phyloP scores from a whole-genome alignment of 2,113 vertebrate species.

The Otolemur garnettii region DNA sequence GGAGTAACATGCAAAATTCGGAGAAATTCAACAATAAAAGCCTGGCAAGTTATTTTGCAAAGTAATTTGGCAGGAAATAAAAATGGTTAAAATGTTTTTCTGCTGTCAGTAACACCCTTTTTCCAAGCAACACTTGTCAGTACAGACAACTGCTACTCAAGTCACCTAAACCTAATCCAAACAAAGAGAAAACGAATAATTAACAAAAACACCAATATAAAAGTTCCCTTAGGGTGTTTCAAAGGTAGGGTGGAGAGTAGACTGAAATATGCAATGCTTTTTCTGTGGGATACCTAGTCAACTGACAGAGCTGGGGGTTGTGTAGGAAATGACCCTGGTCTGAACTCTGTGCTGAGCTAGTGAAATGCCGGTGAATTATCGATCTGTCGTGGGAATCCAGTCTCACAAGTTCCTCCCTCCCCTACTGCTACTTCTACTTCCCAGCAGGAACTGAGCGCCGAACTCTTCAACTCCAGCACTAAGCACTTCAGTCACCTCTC shows the following conservation, averaged over 20 bases:
- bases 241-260: not conserved
- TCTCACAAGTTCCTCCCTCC: constrained; percentile 70
- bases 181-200: not conserved
- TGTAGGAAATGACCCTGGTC: constrained; percentile 71
- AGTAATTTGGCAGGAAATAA: not conserved
- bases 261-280: not conserved
- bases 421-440: constrained; percentile 50
- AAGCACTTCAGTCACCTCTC: not conserved
- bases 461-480: not conserved
- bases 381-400: constrained; percentile 78
- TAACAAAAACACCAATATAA: not conserved
- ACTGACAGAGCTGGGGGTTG: not conserved
- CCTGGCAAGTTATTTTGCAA: not conserved
- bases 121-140: not conserved
- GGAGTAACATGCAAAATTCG: not conserved
- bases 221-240: not conserved
- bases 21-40: not conserved
- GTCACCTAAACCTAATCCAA: not conserved
- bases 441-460: not conserved
- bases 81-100: not conserved
- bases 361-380: constrained; percentile 61
- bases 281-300: not conserved
- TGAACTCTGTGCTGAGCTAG: constrained; percentile 73
- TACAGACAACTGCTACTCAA: not conserved
- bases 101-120: not conserved